These are phyloP conservation scores for Nemotelus nigrinus DNA, from an alignment of 2,888 invertebrate species.

Conservation along the genomic window DNA sequence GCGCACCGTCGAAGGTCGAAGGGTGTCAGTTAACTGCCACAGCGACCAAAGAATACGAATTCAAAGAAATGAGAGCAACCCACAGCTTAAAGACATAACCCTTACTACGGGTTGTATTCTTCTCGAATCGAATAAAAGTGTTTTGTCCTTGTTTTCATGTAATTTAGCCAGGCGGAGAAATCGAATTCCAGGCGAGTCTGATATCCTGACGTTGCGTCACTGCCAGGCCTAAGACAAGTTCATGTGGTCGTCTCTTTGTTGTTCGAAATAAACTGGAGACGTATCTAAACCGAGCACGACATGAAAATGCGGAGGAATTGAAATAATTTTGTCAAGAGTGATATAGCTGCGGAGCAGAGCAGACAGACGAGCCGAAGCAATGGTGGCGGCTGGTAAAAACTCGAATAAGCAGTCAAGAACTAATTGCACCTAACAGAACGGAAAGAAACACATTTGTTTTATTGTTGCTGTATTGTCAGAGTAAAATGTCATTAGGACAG, in stretches of 20 bases:
- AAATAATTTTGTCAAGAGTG: background rate
- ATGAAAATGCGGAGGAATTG: background rate
- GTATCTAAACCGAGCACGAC: background rate
- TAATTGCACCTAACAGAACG: slow-evolving; percentile 38
- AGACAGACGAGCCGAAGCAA: background rate
- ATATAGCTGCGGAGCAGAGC: background rate
- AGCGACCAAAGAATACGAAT: background rate
- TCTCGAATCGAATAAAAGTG: slow-evolving; percentile 4
- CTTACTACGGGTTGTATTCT: background rate
- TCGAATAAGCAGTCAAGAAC: slow-evolving; percentile 25
- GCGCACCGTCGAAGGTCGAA: background rate
- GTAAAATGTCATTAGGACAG: slow-evolving; percentile 22
- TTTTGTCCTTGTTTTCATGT: slow-evolving; percentile 33
- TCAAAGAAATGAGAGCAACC: background rate
- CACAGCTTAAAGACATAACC: background rate
- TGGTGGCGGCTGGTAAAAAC: background rate
- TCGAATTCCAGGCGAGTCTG: background rate
- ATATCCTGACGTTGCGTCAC: background rate
- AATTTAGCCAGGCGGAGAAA: slow-evolving; percentile 23
- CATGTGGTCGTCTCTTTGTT: background rate
- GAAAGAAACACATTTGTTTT: slow-evolving; percentile 30
- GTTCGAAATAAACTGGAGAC: background rate
- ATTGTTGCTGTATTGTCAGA: slow-evolving; percentile 33
- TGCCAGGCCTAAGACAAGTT: no score
- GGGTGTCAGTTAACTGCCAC: background rate